These are phyloP conservation scores for Triops longicaudatus DNA, from an alignment of 1,140 invertebrate species.

Conservation along the genomic window DNA sequence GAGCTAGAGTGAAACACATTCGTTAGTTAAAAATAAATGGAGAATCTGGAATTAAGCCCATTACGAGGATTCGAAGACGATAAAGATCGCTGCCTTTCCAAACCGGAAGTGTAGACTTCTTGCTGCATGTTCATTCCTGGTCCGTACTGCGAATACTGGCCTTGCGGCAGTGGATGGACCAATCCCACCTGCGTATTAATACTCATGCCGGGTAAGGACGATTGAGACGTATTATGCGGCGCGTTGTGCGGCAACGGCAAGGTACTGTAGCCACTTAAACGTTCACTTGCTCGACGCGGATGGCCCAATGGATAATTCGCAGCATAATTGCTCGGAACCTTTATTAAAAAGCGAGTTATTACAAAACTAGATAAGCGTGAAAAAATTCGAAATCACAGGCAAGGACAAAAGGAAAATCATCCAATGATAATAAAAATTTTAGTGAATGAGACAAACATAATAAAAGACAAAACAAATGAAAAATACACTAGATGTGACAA, in stretches of 20 bases:
- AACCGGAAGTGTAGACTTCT: conserved; percentile 11
- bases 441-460: too few species aligned
- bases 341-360: too few species aligned
- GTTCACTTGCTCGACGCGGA: conserved; percentile 44
- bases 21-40: background rate
- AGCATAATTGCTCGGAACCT: conserved; percentile 83
- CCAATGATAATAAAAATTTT: too few species aligned
- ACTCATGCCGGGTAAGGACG: conserved; percentile 38
- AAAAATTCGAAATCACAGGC: too few species aligned
- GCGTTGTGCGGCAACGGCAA: conserved; percentile 34
- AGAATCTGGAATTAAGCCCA: too few species aligned
- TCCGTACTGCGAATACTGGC: conserved; percentile 19
- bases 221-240: conserved; percentile 30
- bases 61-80: conserved; percentile 25
- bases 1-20: conserved; percentile 21
- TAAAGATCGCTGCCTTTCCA: conserved; percentile 26
- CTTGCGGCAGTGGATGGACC: conserved; percentile 40
- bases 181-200: conserved; percentile 35
- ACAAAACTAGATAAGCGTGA: too few species aligned
- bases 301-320: conserved; percentile 84
- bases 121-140: conserved; percentile 24
- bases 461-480: too few species aligned
- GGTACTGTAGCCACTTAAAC: conserved; percentile 54
- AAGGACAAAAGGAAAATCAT: too few species aligned
- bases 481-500: conserved; percentile 16